Percentiles rank a stretch among this genome's conserved stretches.
Evolutionary conservation across 2,888 invertebrate species (phyloP).

Genomic region (Patella caerulea): DNA sequence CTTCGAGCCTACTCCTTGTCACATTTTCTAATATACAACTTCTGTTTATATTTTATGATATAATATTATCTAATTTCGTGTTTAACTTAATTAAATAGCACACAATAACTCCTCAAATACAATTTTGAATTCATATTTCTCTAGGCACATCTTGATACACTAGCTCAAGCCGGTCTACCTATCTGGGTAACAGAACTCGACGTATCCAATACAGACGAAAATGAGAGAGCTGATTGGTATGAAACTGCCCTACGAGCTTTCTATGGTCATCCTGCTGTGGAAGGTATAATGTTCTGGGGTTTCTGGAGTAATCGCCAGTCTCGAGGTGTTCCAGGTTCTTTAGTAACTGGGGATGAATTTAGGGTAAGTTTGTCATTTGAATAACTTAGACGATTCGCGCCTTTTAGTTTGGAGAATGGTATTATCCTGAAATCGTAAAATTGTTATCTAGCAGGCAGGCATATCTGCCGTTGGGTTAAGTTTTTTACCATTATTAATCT

Average conservation of each 20-base stretch:
- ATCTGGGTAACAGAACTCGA: constrained; percentile 47
- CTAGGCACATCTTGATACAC: constrained; percentile 40
- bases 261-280: constrained; percentile 36
- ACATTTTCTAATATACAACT: too few relatives aligned
- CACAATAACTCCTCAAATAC: neutral
- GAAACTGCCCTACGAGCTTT: constrained; percentile 32
- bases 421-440: too few relatives aligned
- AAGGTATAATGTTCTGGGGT: constrained; percentile 36
- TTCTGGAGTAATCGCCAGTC: constrained; percentile 34
- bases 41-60: too few relatives aligned
- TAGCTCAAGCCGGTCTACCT: constrained; percentile 41
- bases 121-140: neutral
- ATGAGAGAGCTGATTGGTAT: constrained; percentile 33
- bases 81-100: neutral
- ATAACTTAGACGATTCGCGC: too few relatives aligned
- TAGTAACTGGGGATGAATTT: constrained; percentile 33
- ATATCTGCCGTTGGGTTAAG: neutral
- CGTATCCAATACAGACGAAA: constrained; percentile 34
- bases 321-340: constrained; percentile 19
- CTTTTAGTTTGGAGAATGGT: too few relatives aligned
- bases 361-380: constrained; percentile 13
- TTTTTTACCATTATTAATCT: neutral
- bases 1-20: too few relatives aligned
- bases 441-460: too few relatives aligned
- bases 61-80: too few relatives aligned